Evolutionary conservation across 2,113 vertebrate genomes (phyloP).

Genomic region (Brienomyrus brachyistius): DNA sequence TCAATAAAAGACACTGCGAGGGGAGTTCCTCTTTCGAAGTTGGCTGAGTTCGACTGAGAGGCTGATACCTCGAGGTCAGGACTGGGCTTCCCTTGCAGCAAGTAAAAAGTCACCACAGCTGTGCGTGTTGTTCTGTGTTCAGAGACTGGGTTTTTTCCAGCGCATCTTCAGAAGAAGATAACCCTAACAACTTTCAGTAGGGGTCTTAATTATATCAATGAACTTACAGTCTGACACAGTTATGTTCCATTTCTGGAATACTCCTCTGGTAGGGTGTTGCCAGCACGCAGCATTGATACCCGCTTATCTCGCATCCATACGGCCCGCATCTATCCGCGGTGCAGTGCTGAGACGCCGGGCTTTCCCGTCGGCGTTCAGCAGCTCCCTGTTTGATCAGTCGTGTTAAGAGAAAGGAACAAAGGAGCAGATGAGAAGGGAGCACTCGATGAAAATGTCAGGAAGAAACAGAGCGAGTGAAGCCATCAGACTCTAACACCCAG

Average conservation of each 20-base stretch:
- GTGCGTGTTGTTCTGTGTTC: too few relatives aligned
- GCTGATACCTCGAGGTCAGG: too few relatives aligned
- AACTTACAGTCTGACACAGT: background rate
- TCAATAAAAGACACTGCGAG: too few relatives aligned
- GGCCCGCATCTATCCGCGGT: background rate
- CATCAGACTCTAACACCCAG: constrained; percentile 10
- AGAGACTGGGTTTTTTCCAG: too few relatives aligned
- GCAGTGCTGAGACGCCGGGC: too few relatives aligned
- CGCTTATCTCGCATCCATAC: background rate
- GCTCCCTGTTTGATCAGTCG: constrained; percentile 29
- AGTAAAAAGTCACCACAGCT: too few relatives aligned
- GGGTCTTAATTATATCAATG: background rate
- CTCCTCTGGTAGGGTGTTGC: background rate
- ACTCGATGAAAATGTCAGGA: constrained; percentile 42
- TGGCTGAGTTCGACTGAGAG: too few relatives aligned
- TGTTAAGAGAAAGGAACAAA: constrained; percentile 28
- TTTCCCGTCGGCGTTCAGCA: background rate
- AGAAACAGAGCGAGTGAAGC: constrained; percentile 29
- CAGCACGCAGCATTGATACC: background rate
- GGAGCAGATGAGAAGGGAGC: constrained; percentile 32
- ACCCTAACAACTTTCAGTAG: too few relatives aligned
- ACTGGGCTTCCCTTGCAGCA: too few relatives aligned
- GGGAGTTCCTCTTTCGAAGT: too few relatives aligned
- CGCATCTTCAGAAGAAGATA: too few relatives aligned
- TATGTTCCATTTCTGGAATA: background rate